Base-by-base conservation (phyloP, 2,797 vertebrate species). In the Premnoplex brunnescens region DNA sequence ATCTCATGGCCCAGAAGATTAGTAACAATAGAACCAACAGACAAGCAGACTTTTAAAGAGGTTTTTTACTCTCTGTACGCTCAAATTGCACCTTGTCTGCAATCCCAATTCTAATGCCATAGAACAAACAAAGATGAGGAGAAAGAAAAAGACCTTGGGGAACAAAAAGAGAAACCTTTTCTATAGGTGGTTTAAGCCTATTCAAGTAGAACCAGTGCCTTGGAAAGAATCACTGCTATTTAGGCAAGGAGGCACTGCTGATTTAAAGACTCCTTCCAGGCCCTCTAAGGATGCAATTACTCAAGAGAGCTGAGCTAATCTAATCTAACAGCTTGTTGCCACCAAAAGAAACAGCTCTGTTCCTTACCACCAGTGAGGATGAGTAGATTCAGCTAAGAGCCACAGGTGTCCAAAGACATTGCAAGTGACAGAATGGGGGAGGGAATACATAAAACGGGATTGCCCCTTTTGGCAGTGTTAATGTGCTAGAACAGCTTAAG, bases 161-260 rank as follows among this genome's bases (percentile, higher is more conserved):
- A 93, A 83, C 1, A 92, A 64, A 85, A 85, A 69, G 24, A 78
- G 26, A 72, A 92, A 41, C 28, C 30, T 92, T 85, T 66, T 83
- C 87, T 91, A 54, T 68, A 88, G 64, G 49, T 89, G 58, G 49
- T 91, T 95, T 92, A 95, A 95, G 58, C 34, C 85, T 75, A 83
- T 88, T 96, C 37, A 68, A 18, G 41, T 58, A 72, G 60, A 78
- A 64, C 23, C 78, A 89, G 48, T 37, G 67, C 74, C 68, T 83
- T 72, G 18, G 16, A 93, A 91, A 93, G 67, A 92, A 92, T 89
- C 75, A n/a, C 37, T 41, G 60, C 68, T 85, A 88, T 88, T 93
- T 83, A 95, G 34, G 30, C 43, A 89, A 92, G 64, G n/a, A 95
- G 64, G 85, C 52, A 55, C 17, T 10, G 34, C 56, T 89, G 89